Base-by-base conservation (phyloP, 1,140 invertebrate species). In the Hylaeus volcanicus region DNA sequence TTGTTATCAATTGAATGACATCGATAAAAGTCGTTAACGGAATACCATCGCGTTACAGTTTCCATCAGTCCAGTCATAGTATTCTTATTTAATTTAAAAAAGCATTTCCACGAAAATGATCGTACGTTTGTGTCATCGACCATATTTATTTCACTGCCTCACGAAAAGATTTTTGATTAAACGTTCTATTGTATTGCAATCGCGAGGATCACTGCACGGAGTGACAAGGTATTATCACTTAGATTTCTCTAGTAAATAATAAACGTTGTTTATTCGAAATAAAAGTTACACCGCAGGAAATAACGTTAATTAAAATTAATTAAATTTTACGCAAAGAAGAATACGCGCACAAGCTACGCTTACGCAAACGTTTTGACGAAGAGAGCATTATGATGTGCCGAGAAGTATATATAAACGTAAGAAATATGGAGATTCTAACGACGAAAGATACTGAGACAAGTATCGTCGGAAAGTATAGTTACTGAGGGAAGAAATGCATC, bases 101-200 rank as follows among this genome's bases (percentile, higher is more conserved):
- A 15, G 53, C 51, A 53, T 66, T 60, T 80, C 64, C 55, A 68
- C 74, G 43, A 75, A 53, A 48, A 45, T 5, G n/a, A 26, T 58
- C 6, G 71, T 79, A 53, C 53, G 60, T 55, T 39, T 58, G 51
- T 11, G 74, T 60, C 72, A 43, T 60, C 45, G n/a, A 63, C 60
- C 64, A 66, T 74, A 75, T 80, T 80, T 80, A 66, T 75, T 80
- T 80, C 73, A 80, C 79, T 80, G 72, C 73, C 72, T 80, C 78
- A 39, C 51, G 12, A 8, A 74, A 76, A 48, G 61, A 68, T 80
- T 74, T 53, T 74, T 26, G 37, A 70, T 60, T 63, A 15, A 63
- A 26, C 58, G 48, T 45, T 72, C 45, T 78, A 14, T 72, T 56
- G 39, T 72, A 45, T 48, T 70, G 15, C 14, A 76, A 56, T 69